Evolutionary conservation across 2,113 vertebrate genomes (phyloP).

Genomic region (Rallus limicola): DNA sequence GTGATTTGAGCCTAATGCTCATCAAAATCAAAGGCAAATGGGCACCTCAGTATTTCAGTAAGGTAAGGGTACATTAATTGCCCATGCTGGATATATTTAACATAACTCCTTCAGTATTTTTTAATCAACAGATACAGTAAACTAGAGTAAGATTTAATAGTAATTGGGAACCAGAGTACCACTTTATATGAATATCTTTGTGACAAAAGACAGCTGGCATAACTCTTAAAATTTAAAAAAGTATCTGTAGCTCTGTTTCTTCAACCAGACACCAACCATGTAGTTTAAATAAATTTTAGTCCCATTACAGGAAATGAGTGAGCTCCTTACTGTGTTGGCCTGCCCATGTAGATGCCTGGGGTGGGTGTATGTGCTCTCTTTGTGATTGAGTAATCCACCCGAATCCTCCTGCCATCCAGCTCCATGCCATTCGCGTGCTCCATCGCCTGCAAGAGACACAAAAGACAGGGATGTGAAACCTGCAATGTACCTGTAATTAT

Average conservation of each 20-base stretch:
- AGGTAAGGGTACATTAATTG: not conserved
- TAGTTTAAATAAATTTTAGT: not conserved
- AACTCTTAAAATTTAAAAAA: not conserved
- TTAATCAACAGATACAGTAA: not conserved
- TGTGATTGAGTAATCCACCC: conserved; percentile 94
- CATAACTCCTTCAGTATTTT: not conserved
- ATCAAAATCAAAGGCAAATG: not conserved
- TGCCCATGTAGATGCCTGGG: conserved; percentile 94
- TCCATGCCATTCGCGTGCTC: conserved; percentile 94
- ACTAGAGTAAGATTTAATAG: not conserved
- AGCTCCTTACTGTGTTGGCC: conserved; percentile 88
- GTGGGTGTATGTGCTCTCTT: conserved; percentile 93
- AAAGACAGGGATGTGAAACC: not conserved
- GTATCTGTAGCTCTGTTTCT: not conserved
- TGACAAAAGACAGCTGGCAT: not conserved
- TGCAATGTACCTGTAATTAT: not conserved
- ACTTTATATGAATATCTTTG: not conserved
- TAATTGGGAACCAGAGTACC: not conserved
- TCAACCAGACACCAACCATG: not conserved
- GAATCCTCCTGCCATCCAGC: conserved; percentile 88
- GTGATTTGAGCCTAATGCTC: not conserved
- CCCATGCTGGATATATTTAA: not conserved
- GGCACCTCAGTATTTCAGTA: not conserved
- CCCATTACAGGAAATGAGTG: not conserved
- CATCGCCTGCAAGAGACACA: conserved; percentile 83